Evolutionary conservation across 2,113 vertebrate species (phyloP).

Genomic region (Pseudopodoces humilis): DNA sequence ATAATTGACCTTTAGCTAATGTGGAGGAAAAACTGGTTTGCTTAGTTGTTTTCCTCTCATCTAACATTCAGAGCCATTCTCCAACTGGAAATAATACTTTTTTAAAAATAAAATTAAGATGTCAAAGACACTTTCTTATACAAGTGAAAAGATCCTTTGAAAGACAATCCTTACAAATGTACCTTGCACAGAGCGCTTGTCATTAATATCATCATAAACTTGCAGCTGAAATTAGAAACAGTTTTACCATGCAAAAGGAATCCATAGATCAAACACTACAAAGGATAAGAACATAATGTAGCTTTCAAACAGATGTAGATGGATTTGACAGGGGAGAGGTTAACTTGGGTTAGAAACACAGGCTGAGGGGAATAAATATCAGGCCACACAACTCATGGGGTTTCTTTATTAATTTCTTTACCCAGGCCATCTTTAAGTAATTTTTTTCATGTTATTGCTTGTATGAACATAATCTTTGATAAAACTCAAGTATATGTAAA

Average conservation of each 20-base stretch:
- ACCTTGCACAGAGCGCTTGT: slow-evolving; percentile 8
- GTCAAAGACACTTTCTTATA: slow-evolving; percentile 4
- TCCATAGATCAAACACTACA: slow-evolving; percentile 15
- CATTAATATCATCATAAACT: slow-evolving; percentile 39
- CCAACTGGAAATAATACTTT: neutral
- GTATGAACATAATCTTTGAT: neutral
- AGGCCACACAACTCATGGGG: neutral
- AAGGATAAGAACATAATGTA: slow-evolving; percentile 31
- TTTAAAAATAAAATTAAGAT: neutral
- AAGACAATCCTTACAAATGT: neutral
- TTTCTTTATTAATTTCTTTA: neutral
- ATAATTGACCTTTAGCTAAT: slow-evolving; percentile 1
- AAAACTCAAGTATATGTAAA: neutral
- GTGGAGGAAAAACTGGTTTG: neutral
- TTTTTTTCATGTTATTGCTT: neutral
- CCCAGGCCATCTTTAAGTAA: neutral
- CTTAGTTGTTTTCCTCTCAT: slow-evolving; percentile 24
- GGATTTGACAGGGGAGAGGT: neutral
- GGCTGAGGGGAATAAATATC: neutral
- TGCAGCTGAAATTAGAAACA: slow-evolving; percentile 42
- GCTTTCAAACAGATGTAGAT: slow-evolving; percentile 18
- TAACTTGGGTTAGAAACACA: neutral
- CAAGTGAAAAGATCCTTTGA: slow-evolving; percentile 35
- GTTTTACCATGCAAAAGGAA: slow-evolving; percentile 34
- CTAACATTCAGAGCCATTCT: neutral